phyloP scores from a whole-genome alignment of 2,797 vertebrate species.

The Esox lucius region DNA sequence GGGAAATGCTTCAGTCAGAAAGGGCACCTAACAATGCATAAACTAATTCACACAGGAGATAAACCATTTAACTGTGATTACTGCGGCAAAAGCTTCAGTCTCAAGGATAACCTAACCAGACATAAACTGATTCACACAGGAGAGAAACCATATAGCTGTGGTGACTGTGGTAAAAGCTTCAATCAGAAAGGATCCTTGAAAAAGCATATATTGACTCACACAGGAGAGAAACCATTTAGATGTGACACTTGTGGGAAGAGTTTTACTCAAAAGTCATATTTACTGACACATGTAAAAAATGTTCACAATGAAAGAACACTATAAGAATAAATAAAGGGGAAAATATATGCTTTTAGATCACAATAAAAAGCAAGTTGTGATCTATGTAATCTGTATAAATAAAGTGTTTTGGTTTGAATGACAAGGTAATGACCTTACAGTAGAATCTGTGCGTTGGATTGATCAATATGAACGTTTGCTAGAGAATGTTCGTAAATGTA shows the following conservation, averaged over 20 bases:
- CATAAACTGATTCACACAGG: not conserved
- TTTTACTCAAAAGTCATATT: not conserved
- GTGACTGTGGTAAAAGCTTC: not conserved
- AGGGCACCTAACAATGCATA: not conserved
- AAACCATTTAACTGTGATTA: not conserved
- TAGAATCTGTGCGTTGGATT: too few relatives aligned
- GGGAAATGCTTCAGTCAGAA: not conserved
- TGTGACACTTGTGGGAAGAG: not conserved
- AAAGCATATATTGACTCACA: not conserved
- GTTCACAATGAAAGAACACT: too few relatives aligned
- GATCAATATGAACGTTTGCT: too few relatives aligned
- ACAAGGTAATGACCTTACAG: too few relatives aligned
- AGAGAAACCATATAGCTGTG: not conserved
- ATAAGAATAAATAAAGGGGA: too few relatives aligned
- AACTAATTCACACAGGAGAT: not conserved
- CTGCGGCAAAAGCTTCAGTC: not conserved
- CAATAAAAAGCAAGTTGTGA: too few relatives aligned
- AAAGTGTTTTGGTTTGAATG: too few relatives aligned
- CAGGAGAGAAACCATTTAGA: not conserved
- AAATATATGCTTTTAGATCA: too few relatives aligned
- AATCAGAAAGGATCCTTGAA: not conserved
- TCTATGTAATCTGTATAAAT: too few relatives aligned
- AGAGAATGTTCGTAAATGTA: too few relatives aligned
- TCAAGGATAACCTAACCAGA: not conserved
- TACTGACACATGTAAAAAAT: too few relatives aligned